Base-by-base conservation (phyloP, 2,113 vertebrate genomes). In the Nothoprocta perdicaria region DNA sequence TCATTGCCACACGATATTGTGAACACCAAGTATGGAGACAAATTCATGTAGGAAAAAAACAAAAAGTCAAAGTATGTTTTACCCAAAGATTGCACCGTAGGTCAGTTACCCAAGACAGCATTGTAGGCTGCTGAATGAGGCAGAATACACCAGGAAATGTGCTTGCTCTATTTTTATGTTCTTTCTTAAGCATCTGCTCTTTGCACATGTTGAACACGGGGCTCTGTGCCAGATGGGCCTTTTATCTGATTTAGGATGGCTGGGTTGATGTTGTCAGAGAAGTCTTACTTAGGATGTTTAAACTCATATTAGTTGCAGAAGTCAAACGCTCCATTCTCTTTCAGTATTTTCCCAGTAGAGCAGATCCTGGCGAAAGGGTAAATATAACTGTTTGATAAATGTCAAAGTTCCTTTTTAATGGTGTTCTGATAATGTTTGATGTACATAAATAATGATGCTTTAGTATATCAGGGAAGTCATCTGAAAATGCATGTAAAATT, bases 301-400 rank as follows among this genome's bases (percentile, higher is more conserved):
- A 85, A 58, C 55, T 80, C 15, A 18, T 84, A 53, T 58, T 78
- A 13, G 15, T 82, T 93, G 57, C 27, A 74, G 43, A 63, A 87
- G 14, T 86, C 79, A 75, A 29, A 52, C 11, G 21, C 48, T 22
- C 48, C 48, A 23, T 48, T 48, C 40, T 31, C 48, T 88, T 10
- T 46, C 69, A 55, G 35, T 48, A 45, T 66, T 90, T 76, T 53
- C 41, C 55, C 41, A 76, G 2, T 29, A 55, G 38, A 84, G 31
- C 1, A 86, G 80, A 67, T 22, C 21, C 26, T 65, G 16, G 73
- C 55, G 40, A 72, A 90, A 81, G 41, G n/a, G 15, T 74, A 89
- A 94, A 84, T 90, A 76, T 78, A 35, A 67, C 14, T 52, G 33
- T 58, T 67, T 69, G 48, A 29, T 76, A 89, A 92, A 92, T 85